Conservation (phyloP, 2,113 vertebrate species). For the Siniperca chuatsi region DNA sequence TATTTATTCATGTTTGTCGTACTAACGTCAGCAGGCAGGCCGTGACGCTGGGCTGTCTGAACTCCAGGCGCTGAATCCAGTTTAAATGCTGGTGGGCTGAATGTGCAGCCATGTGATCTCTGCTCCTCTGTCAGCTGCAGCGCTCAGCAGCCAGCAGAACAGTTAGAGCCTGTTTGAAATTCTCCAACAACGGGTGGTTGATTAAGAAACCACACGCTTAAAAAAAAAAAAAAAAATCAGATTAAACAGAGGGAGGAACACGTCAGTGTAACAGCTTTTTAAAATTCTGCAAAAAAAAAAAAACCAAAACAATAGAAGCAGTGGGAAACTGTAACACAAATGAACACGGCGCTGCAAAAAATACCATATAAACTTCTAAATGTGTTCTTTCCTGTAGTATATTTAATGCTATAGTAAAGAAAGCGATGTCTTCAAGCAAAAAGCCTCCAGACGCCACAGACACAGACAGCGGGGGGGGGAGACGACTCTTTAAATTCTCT, state of each 20-base stretch:
- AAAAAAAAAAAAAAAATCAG: background rate
- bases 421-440: no score
- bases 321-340: background rate
- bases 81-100: background rate
- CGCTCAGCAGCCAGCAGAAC: background rate
- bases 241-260: background rate
- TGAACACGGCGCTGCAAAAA: background rate
- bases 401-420: background rate
- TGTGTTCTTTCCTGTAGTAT: background rate
- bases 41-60: background rate
- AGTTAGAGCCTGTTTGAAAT: background rate
- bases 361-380: background rate
- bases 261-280: background rate
- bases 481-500: background rate
- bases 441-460: background rate
- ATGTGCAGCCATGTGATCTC: constrained; percentile 27
- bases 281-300: background rate
- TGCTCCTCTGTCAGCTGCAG: background rate
- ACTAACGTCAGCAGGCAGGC: background rate
- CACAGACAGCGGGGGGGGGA: background rate
- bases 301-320: no score
- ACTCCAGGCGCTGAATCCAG: background rate
- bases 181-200: constrained; percentile 7
- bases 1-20: background rate
- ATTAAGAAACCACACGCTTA: background rate